These are phyloP conservation scores for Tinea trinotella DNA, from an alignment of 2,888 invertebrate species.

Conservation along the genomic window DNA sequence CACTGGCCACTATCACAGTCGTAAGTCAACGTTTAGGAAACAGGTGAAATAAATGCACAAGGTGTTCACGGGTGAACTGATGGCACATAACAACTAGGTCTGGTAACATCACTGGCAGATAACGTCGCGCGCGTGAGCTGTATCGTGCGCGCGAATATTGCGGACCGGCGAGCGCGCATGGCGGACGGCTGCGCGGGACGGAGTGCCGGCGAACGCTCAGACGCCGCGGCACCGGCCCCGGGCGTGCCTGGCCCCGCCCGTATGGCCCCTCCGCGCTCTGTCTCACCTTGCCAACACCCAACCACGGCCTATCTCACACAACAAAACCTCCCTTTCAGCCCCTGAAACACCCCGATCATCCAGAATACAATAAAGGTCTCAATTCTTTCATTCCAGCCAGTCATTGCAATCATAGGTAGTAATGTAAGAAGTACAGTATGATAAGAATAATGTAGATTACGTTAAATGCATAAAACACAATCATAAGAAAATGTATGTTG, in stretches of 20 bases:
- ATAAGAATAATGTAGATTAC: no score
- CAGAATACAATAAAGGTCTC: no score
- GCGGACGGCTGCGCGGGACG: constrained; percentile 36
- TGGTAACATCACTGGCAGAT: constrained; percentile 53
- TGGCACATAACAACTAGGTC: constrained; percentile 54
- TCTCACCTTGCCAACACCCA: constrained; percentile 29
- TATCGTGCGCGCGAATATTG: background rate
- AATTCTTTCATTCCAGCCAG: no score
- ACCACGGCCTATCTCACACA: constrained; percentile 24
- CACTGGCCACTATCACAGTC: constrained; percentile 18
- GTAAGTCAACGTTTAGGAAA: constrained; percentile 59
- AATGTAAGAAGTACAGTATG: no score
- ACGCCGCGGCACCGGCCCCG: constrained; percentile 25
- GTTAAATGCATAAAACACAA: no score
- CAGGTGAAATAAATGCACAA: constrained; percentile 52
- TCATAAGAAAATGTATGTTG: no score
- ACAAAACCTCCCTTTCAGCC: constrained; percentile 27
- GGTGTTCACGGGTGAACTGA: constrained; percentile 50
- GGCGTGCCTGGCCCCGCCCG: constrained; percentile 27
- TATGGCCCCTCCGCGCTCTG: constrained; percentile 31
- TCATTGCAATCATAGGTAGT: no score
- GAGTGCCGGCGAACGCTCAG: constrained; percentile 17
- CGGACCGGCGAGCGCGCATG: constrained; percentile 14
- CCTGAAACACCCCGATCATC: constrained; percentile 19
- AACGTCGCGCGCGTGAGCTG: constrained; percentile 4